Conservation (phyloP, 2,113 vertebrate genomes). For the Boleophthalmus pectinirostris region DNA sequence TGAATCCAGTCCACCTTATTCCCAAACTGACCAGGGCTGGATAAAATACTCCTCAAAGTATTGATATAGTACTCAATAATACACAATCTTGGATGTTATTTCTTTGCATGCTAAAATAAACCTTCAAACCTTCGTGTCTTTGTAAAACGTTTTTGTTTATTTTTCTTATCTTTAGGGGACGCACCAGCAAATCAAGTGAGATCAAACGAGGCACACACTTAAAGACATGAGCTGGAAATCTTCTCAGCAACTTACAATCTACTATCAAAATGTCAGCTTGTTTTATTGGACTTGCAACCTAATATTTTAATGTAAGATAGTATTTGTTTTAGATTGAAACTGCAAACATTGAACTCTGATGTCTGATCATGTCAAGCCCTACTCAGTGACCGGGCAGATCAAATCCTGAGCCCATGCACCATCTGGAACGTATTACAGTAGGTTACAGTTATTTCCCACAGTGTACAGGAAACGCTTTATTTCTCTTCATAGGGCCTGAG, state of each 20-base stretch:
- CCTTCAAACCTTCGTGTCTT: not conserved
- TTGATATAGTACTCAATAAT: not conserved
- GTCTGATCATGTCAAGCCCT: slow-evolving; percentile 25
- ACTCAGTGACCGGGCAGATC: slow-evolving; percentile 36
- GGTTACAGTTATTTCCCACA: slow-evolving; percentile 62
- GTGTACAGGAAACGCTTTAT: slow-evolving; percentile 70
- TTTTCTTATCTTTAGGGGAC: not conserved
- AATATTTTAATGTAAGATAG: not conserved
- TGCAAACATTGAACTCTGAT: slow-evolving; percentile 6
- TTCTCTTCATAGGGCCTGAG: slow-evolving; percentile 64
- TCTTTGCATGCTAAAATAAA: no score
- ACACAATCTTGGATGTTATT: not conserved
- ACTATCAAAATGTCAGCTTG: not conserved
- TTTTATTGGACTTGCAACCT: slow-evolving; percentile 4
- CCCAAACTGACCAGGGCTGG: not conserved
- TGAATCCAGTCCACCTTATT: slow-evolving; percentile 1
- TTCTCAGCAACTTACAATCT: not conserved
- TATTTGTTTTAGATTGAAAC: not conserved
- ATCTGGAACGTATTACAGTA: slow-evolving; percentile 66
- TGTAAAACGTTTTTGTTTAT: no score
- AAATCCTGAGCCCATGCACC: slow-evolving; percentile 36
- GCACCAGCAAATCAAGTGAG: not conserved
- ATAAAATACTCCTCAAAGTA: not conserved
- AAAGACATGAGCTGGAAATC: not conserved
- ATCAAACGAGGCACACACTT: not conserved